Base-by-base conservation (phyloP, 2,113 vertebrate genomes). In the Rostratula benghalensis region DNA sequence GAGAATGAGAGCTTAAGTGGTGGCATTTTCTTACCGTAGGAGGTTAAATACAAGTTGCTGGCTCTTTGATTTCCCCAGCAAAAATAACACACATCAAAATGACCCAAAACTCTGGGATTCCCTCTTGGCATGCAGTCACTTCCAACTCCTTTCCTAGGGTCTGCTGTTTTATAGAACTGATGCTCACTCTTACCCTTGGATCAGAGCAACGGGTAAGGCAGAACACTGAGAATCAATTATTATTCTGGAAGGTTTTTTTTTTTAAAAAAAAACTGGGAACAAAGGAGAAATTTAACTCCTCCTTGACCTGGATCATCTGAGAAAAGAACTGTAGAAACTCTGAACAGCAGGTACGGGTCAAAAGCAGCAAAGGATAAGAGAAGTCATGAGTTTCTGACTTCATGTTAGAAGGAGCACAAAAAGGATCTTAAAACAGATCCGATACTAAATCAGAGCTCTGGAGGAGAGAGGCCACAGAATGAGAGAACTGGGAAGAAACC, bases 21-120 rank as follows among this genome's bases (percentile, higher is more conserved):
- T 22, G n/a, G 23, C 8, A 2, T 33, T 71, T 75, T 41, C 64
- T 12, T 39, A 22, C 16, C 25, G 13, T 0, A 4, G 0, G 39
- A 67, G 82, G 63, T 60, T 16, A 35, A 61, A 48, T 0, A 43
- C 46, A 50, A 88, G 73, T 5, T 43, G 54, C 54, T 59, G 59
- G 75, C 71, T 90, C 41, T 50, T 43, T 11, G 13, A 57, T 31
- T 59, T 63, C 37, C 48, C 11, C 63, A 56, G 68, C 22, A 78
- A 20, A 92, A 84, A 15, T 16, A 43, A 15, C 16, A 24, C 0
- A 5, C 10, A 10, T 18, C 60, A 43, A 35, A 91, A 24, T 0
- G 9, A 46, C 10, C 5, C 23, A n/a, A 25, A 65, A 0, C 30
- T 37, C 67, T 3, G n/a, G 51, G 48, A 24, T 27, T 12, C 15